These are phyloP conservation scores for Gallinago undulata DNA, from an alignment of 2,113 vertebrate genomes.

Conservation along the genomic window DNA sequence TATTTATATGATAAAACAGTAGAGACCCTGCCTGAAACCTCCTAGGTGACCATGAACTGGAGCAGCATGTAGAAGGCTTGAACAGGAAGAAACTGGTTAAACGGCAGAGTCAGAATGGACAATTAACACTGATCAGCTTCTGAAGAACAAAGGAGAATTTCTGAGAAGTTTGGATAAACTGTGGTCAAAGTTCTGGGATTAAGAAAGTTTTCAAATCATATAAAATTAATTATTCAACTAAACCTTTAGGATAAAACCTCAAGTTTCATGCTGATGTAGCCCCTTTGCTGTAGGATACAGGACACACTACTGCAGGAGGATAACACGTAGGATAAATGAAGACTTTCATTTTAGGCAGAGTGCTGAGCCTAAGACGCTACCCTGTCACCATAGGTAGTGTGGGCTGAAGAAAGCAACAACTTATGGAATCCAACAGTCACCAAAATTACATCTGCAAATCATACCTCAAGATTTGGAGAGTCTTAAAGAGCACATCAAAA, in stretches of 20 bases:
- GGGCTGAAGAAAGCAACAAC: background rate
- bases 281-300: background rate
- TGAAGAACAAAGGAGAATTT: background rate
- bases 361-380: background rate
- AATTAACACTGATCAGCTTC: background rate
- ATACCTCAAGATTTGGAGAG: background rate
- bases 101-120: background rate
- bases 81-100: background rate
- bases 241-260: background rate
- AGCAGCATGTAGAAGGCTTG: background rate
- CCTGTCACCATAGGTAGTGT: background rate
- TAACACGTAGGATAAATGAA: background rate
- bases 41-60: background rate
- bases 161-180: background rate
- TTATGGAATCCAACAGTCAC: background rate
- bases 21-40: background rate
- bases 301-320: background rate
- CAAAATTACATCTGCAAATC: background rate
- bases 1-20: background rate
- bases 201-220: background rate
- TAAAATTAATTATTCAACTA: background rate
- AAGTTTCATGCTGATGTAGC: background rate
- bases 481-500: background rate
- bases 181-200: background rate
- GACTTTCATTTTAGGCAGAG: background rate